Conservation (phyloP, 1,140 invertebrate genomes). For the Propsilocerus akamusi region DNA sequence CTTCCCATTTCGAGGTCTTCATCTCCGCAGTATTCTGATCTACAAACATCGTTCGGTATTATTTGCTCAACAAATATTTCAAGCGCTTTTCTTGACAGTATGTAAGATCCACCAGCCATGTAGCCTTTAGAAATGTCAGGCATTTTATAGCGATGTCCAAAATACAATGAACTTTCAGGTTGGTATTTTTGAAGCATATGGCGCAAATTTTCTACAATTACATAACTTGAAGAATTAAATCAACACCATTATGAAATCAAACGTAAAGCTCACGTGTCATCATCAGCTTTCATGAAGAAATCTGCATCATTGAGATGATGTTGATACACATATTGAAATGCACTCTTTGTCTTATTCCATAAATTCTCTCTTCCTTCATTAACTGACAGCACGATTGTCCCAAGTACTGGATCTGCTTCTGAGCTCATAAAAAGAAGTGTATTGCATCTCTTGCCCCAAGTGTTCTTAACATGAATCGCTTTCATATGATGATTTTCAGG, state of each 20-base stretch:
- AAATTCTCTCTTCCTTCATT: constrained; percentile 55
- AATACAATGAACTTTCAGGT: constrained; percentile 53
- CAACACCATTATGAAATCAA: not conserved
- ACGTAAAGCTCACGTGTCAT: constrained; percentile 59
- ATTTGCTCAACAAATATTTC: too few species aligned
- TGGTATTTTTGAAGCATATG: constrained; percentile 58
- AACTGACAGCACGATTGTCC: constrained; percentile 35
- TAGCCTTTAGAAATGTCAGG: constrained; percentile 14
- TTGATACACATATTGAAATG: constrained; percentile 70
- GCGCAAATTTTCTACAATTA: constrained; percentile 68
- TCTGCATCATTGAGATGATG: constrained; percentile 63
- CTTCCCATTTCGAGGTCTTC: constrained; percentile 81
- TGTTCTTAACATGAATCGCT: constrained; percentile 76
- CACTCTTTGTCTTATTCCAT: constrained; percentile 90
- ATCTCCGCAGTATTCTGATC: constrained; percentile 49
- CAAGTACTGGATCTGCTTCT: constrained; percentile 28
- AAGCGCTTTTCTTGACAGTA: too few species aligned
- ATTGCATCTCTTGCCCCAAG: constrained; percentile 88
- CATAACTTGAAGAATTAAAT: constrained; percentile 41
- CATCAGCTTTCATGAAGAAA: constrained; percentile 89
- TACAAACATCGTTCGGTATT: too few species aligned
- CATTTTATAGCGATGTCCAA: constrained; percentile 46
- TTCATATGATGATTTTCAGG: constrained; percentile 75
- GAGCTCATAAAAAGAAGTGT: constrained; percentile 77
- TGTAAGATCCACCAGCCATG: too few species aligned